phyloP scores from a whole-genome alignment of 2,797 vertebrate species.

The Neopelma chrysocephalum region DNA sequence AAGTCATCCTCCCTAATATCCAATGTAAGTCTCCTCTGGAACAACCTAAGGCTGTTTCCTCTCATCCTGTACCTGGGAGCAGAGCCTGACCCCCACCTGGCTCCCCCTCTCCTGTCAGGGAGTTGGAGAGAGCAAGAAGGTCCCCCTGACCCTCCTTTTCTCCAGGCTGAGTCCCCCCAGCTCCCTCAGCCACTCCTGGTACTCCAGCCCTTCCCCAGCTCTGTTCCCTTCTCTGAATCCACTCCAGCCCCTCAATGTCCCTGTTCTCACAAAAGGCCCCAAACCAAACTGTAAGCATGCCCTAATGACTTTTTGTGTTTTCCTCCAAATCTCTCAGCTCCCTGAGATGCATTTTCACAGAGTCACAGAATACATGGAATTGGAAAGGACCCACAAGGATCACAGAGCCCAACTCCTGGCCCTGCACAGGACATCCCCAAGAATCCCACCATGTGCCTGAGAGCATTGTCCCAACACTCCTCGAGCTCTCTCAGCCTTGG shows the following conservation, averaged over 20 bases:
- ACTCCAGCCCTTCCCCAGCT: neutral
- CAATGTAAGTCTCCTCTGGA: neutral
- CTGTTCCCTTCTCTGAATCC: neutral
- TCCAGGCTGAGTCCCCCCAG: neutral
- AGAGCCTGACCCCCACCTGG: neutral
- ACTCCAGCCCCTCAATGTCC: neutral
- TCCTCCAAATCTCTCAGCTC: neutral
- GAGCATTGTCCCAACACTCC: neutral
- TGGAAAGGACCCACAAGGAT: neutral
- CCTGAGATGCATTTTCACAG: neutral
- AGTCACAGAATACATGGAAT: neutral
- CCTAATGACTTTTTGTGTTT: accelerated
- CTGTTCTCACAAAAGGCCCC: neutral
- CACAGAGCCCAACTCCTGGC: neutral
- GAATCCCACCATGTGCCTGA: neutral
- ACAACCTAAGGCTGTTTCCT: neutral
- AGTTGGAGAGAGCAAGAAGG: neutral
- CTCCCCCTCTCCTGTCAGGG: neutral
- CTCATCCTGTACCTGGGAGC: neutral
- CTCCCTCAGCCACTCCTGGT: neutral
- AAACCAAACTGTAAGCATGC: neutral
- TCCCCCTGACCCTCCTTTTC: neutral
- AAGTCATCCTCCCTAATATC: neutral
- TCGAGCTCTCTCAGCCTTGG: neutral
- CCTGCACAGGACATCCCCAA: neutral